Evolutionary conservation across 2,888 invertebrate genomes (phyloP).

Genomic region (Tuberolachnus salignus): DNA sequence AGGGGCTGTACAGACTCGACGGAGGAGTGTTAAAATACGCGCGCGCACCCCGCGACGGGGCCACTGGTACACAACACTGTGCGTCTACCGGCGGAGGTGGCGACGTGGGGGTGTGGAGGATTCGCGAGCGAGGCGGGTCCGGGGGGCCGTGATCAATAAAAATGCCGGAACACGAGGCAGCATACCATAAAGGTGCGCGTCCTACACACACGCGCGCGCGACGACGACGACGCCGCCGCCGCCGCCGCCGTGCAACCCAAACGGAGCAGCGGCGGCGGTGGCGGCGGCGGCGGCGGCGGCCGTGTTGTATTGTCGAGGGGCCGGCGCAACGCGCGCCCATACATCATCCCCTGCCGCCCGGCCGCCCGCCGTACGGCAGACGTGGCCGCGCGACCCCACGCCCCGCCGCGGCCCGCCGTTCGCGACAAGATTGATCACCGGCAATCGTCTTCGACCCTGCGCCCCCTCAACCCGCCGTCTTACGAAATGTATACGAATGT

Average conservation of each 20-base stretch:
- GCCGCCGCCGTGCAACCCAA: neutral
- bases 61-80: neutral
- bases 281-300: constrained; percentile 30
- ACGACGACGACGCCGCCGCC: neutral
- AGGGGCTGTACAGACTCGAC: too few species aligned
- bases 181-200: constrained; percentile 52
- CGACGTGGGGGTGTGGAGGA: neutral
- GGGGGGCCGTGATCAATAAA: constrained; percentile 55
- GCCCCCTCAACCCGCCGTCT: neutral
- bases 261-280: too few species aligned
- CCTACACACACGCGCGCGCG: neutral
- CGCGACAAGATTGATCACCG: constrained; percentile 52
- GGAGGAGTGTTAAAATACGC: neutral
- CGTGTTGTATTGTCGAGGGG: constrained; percentile 36
- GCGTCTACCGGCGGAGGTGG: neutral
- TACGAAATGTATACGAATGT: neutral
- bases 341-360: constrained; percentile 43
- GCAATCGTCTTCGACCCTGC: constrained; percentile 46
- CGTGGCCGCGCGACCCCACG: neutral
- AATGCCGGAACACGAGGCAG: constrained; percentile 54
- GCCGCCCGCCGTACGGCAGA: neutral
- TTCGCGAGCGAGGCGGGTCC: constrained; percentile 33
- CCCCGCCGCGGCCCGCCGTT: neutral
- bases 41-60: too few species aligned
- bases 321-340: constrained; percentile 47